Evolutionary conservation across 2,113 vertebrate genomes (phyloP), one percentile per base, ranked within the genome.

Genomic region (Jaculus jaculus): DNA sequence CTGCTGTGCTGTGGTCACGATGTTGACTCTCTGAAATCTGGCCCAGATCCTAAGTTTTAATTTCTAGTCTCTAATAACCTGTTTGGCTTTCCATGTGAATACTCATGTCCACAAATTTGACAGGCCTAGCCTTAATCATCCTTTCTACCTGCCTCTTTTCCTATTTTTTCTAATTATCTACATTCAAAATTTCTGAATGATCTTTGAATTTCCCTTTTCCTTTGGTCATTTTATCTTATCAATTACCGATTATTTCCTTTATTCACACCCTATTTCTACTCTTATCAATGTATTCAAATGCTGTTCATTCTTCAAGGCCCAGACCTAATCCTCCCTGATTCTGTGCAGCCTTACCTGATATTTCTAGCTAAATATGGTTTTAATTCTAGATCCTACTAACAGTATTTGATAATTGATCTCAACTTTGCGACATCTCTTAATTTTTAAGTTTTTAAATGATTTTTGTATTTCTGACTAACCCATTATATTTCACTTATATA

Each of bases 371-470:
- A 80, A 75, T 47, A 7, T 80, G 61, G 39, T 85, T 77, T 73
- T 26, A 74, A 69, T 87, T 82, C 66, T 34, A 93, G 85, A 82
- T 1, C 66, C 17, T 20, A 42, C n/a, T 34, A 68, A 84, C 2
- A n/a, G 8, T 37, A 66, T 87, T n/a, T 51, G 23, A 34, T 28
- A 42, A 51, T 34, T n/a, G 72, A 82, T 54, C 23, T 39, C 26
- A 71, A 42, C 20, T 86, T 88, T 58, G 39, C 51, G 63, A 63
- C 26, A 39, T 90, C 28, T 58, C 47, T 82, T 68, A 77, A 18
- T 65, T 87, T 77, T 90, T 63, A 71, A 69, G 68, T 85, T 92
- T 93, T 65, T 34, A 30, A 86, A 95, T 37, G 58, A 92, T 84
- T 84, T 26, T 84, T 94, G 24, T 34, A 37, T 54, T 79, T 89